phyloP scores from a whole-genome alignment of 2,888 invertebrate species.

The Lissocephala sabroskyi region DNA sequence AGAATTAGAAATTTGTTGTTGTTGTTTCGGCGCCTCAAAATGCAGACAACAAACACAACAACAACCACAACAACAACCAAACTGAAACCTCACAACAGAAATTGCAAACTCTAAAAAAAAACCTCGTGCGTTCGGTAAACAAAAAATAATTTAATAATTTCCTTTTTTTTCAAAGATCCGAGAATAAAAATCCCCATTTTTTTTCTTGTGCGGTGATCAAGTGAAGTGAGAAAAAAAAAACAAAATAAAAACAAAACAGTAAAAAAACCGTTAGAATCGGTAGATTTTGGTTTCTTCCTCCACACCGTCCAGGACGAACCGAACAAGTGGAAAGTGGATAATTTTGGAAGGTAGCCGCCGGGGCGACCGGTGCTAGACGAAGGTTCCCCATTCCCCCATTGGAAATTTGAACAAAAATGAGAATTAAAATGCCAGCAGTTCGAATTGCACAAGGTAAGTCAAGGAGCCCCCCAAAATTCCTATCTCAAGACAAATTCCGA shows the following conservation, averaged over 20 bases:
- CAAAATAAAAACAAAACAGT: constrained; percentile 1
- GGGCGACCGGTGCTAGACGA: constrained; percentile 28
- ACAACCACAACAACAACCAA: constrained; percentile 13
- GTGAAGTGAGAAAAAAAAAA: neutral
- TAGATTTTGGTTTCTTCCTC: neutral
- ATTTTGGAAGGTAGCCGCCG: neutral
- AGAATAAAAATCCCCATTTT: too few species aligned
- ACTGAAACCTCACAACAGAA: neutral
- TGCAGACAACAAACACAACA: neutral
- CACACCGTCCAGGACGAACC: neutral
- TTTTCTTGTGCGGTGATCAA: neutral
- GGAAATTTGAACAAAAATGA: constrained; percentile 80
- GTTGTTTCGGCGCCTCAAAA: neutral
- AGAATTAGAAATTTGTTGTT: neutral
- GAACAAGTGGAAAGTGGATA: neutral
- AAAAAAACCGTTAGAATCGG: constrained; percentile 26
- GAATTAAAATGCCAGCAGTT: constrained; percentile 98
- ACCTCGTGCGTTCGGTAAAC: too few species aligned
- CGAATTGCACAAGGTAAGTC: constrained; percentile 95
- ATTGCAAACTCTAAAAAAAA: too few species aligned
- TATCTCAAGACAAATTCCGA: too few species aligned
- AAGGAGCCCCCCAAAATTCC: too few species aligned
- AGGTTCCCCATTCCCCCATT: constrained; percentile 19
- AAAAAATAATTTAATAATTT: too few species aligned
- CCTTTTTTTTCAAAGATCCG: too few species aligned